Evolutionary conservation across 2,888 invertebrate species (phyloP).

Genomic region (Sinodicranocentrus sp.): DNA sequence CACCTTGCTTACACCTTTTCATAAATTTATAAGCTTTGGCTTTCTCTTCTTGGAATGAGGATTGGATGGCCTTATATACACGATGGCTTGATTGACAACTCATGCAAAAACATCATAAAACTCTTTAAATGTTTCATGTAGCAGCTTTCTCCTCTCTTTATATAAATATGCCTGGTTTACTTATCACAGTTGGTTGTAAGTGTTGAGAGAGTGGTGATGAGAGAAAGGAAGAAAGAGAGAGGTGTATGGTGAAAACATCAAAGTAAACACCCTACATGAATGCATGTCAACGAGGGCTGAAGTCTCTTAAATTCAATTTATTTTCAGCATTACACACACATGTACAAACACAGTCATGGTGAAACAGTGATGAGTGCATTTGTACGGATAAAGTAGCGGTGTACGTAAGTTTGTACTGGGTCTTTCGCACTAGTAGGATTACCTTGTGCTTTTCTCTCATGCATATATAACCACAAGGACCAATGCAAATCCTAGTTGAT

Average conservation of each 20-base stretch:
- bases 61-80: not conserved
- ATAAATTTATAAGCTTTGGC: conserved; percentile 4
- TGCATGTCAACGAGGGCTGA: conserved; percentile 5
- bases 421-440: too few relatives aligned
- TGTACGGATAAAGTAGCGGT: too few relatives aligned
- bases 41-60: not conserved
- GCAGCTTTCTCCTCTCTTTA: not conserved
- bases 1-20: too few relatives aligned
- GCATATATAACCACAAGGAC: not conserved
- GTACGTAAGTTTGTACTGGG: too few relatives aligned
- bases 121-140: not conserved
- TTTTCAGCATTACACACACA: too few relatives aligned
- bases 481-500: not conserved
- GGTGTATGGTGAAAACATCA: not conserved
- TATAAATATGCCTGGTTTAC: too few relatives aligned
- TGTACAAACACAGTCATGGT: too few relatives aligned
- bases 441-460: not conserved
- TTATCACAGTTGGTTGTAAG: not conserved
- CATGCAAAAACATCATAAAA: conserved; percentile 15
- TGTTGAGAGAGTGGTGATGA: not conserved
- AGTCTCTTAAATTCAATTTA: conserved; percentile 6
- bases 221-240: too few relatives aligned
- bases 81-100: conserved; percentile 18
- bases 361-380: too few relatives aligned
- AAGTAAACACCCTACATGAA: conserved; percentile 7